Base-by-base conservation (phyloP, 2,797 vertebrate genomes). In the Xenentodon cancila region DNA sequence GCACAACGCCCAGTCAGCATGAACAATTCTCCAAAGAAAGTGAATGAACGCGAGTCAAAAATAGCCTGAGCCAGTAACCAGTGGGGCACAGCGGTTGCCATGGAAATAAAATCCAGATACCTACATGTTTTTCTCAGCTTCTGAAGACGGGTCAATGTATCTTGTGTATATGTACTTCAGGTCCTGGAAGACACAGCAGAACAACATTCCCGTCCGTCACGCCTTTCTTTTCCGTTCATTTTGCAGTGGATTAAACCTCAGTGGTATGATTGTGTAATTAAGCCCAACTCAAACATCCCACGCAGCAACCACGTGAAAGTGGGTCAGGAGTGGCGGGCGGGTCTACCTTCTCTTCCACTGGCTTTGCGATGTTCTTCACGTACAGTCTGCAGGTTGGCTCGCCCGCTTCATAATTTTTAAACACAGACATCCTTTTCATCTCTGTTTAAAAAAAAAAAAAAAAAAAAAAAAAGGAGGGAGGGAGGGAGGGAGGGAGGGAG, bases 301-400 rank as follows among this genome's bases (percentile, higher is more conserved):
- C 56, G 11, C 40, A 62, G 11, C 37, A 18, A 70, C 1, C 3
- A 16, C 9, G 13, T 40, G 37, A 16, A 40, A 15, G 12, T 40
- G 37, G 37, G 13, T 18, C 8, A 18, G 21, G 1, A 9, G 53
- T 9, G 5, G 0, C 9, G 45, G 69, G 49, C 19, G 21, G 42
- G 90, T 92, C 48, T 89, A 97, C 97, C 89, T 97, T 98, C 91
- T 99, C 96, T 64, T 97, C 95, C 81, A 96, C 96, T 89, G 97
- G 97, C 84, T 96, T 99, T 56, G 96, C 93, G 54, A 99, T 94
- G 89, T 99, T 99, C 92, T 99, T 99, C 88, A 99, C 96, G 64
- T 99, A 99, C 75, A 99, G 95, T 76, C 97, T 93, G 93, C 97
- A 99, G 37, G 97, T 99, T n/a, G 97, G 95, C 86, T 99, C 97